These are phyloP conservation scores for Chaenocephalus aceratus DNA, from an alignment of 2,113 vertebrate genomes.

Conservation along the genomic window DNA sequence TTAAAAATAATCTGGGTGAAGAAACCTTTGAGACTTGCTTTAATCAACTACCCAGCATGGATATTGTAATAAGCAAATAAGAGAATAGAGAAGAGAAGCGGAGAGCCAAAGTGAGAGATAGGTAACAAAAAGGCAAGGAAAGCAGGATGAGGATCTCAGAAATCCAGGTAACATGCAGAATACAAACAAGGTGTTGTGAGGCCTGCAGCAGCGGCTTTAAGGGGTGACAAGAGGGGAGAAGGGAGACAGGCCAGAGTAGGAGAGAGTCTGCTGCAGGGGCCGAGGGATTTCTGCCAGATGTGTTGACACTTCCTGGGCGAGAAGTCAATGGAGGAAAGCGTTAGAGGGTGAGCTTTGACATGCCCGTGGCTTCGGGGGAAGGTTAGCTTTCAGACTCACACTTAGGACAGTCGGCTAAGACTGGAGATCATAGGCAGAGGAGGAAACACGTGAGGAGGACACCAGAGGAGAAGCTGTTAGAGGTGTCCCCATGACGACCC, in stretches of 20 bases:
- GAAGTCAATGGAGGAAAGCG: slow-evolving; percentile 56
- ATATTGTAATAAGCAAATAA: not conserved
- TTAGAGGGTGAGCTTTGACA: slow-evolving; percentile 51
- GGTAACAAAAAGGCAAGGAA: too few relatives aligned
- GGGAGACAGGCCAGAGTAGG: slow-evolving; percentile 18
- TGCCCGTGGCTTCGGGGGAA: slow-evolving; percentile 57
- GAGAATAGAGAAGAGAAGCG: not conserved
- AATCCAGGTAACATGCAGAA: not conserved
- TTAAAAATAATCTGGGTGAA: not conserved
- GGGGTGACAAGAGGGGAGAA: not conserved
- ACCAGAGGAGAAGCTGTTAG: slow-evolving; percentile 27
- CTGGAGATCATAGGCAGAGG: slow-evolving; percentile 27
- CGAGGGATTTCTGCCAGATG: slow-evolving; percentile 52
- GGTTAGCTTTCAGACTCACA: slow-evolving; percentile 36
- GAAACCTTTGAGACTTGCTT: not conserved
- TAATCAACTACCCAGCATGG: not conserved
- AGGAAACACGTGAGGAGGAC: slow-evolving; percentile 44
- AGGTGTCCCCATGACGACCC: slow-evolving; percentile 34
- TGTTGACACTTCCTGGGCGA: slow-evolving; percentile 61
- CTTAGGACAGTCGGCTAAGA: slow-evolving; percentile 41
- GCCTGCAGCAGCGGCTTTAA: not conserved
- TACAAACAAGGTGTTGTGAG: not conserved
- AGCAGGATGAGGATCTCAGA: not conserved
- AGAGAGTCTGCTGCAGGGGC: slow-evolving; percentile 21
- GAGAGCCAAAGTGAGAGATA: not conserved